Evolutionary conservation across 2,888 invertebrate genomes (phyloP).

Genomic region (Cantharis rustica): DNA sequence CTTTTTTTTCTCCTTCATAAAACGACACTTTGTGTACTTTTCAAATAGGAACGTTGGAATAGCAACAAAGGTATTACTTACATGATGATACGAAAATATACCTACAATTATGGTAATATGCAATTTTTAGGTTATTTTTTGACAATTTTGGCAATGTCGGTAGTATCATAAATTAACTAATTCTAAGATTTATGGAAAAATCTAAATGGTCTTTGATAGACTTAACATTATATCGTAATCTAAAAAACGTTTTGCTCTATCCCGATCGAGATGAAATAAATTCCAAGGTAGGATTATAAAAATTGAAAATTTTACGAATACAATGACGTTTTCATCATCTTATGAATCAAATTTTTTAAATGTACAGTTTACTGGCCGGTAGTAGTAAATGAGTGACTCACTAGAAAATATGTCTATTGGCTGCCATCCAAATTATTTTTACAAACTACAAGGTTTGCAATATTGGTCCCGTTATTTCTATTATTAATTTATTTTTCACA

Average conservation of each 20-base stretch:
- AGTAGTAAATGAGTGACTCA: conserved; percentile 30
- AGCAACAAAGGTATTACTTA: background rate
- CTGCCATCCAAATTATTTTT: conserved; percentile 33
- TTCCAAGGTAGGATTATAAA: conserved; percentile 31
- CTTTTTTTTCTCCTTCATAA: too few relatives aligned
- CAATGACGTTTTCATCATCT: background rate
- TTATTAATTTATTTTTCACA: background rate
- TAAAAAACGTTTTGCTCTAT: conserved; percentile 28
- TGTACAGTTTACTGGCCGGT: conserved; percentile 33
- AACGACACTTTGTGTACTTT: background rate
- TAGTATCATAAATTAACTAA: background rate
- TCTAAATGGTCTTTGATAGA: background rate
- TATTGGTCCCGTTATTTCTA: background rate
- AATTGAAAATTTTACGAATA: background rate
- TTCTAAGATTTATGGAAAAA: background rate
- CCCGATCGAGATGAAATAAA: conserved; percentile 35
- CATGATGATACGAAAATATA: too few relatives aligned
- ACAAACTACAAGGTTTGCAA: conserved; percentile 21
- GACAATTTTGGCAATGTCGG: background rate
- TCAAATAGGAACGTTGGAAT: background rate
- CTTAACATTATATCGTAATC: conserved; percentile 10
- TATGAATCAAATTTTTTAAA: background rate
- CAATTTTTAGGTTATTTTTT: background rate
- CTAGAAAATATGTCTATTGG: conserved; percentile 31
- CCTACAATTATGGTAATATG: too few relatives aligned